Base-by-base conservation (phyloP, 2,888 invertebrate genomes). In the Chaetogeoica ovagalla region DNA sequence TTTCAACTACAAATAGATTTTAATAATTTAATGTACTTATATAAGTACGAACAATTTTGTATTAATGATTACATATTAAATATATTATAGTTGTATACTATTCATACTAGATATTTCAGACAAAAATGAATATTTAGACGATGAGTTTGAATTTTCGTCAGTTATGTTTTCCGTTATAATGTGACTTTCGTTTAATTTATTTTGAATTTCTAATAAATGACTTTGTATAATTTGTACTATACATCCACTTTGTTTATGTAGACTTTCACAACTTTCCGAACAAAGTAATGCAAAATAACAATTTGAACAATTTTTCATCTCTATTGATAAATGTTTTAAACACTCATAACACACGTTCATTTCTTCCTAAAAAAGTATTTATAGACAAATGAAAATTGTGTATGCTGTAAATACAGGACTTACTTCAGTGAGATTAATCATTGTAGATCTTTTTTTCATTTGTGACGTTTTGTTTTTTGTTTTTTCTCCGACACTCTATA, bases 221-320 rank as follows among this genome's bases (percentile, higher is more conserved):
- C n/a, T 30, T 30, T 68, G 5, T 15, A 3, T 57, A 8, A 59
- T 30, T 59, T 60, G 55, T 48, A 21, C 11, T 8, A 60, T 60
- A 69, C 77, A 77, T 17, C 30, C 52, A 37, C 6, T 4, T 8
- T 48, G 21, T 37, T 52, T 30, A 62, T 62, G 77, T 37, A 55
- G n/a, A 13, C 37, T 69, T 77, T 62, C 60, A 60, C 69, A 77
- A 60, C n/a, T n/a, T 52, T 52, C 21, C 11, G 77, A 69, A 68
- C 77, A 77, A 48, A 77, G n/a, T 17, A 52, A 17, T 21, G 77
- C 77, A 69, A 77, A 77, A 69, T 77, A 69, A 77, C 77, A 77
- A 62, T 5, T 60, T 37, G 52, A 52, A 52, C 77, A 77, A 52
- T n/a, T 9, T 59, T 66, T 30, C n/a, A 69, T 69, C 0, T 62